Conservation (phyloP, 2,888 invertebrate species). For the Cosmia pyralina region DNA sequence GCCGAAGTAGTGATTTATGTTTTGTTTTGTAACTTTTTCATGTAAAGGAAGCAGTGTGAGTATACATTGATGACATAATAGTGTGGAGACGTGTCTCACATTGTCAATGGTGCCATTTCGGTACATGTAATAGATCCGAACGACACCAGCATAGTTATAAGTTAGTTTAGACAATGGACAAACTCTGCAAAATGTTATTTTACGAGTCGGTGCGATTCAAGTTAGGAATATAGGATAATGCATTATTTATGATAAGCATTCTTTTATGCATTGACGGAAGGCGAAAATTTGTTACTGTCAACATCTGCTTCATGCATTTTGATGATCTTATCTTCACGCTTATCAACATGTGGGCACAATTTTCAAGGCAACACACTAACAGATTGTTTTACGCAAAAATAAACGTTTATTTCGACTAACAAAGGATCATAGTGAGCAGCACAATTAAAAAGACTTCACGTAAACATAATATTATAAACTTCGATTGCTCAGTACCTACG, state of each 20-base stretch:
- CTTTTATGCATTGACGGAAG: conserved; percentile 34
- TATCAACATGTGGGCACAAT: neutral
- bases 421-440: too few relatives aligned
- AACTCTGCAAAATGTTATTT: conserved; percentile 56
- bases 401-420: too few relatives aligned
- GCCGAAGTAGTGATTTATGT: neutral
- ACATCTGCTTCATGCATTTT: conserved; percentile 19
- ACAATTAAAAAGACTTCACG: too few relatives aligned
- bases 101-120: conserved; percentile 63
- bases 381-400: neutral
- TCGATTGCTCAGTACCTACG: too few relatives aligned
- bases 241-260: conserved; percentile 40
- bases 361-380: neutral
- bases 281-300: conserved; percentile 13
- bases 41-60: conserved; percentile 68
- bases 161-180: conserved; percentile 51
- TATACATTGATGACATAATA: conserved; percentile 71
- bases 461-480: too few relatives aligned
- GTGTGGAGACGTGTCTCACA: conserved; percentile 65
- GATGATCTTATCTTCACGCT: neutral
- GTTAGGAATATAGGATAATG: conserved; percentile 29
- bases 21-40: conserved; percentile 63
- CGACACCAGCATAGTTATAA: conserved; percentile 55
- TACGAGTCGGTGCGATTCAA: conserved; percentile 53
- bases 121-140: conserved; percentile 59